Base-by-base conservation (phyloP, 2,888 invertebrate species). In the Macaria liturata region DNA sequence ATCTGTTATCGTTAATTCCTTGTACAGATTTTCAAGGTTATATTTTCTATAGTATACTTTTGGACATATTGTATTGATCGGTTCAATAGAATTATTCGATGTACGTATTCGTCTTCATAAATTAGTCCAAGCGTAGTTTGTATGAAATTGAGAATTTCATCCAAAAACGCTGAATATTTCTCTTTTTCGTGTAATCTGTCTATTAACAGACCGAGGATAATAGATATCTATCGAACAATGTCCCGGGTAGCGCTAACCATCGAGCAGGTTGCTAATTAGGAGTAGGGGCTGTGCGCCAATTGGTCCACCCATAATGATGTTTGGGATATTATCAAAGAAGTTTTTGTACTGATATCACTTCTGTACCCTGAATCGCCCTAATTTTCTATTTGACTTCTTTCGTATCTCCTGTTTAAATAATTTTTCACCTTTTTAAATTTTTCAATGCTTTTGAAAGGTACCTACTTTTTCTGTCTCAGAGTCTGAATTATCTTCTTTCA, bases 381-480 rank as follows among this genome's bases (percentile, higher is more conserved):
- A 56, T 60, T 67, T 0, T 74, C 74, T 20, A 76, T 77, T 3
- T 59, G 34, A 31, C n/a, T 54, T 45, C 69, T 73, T 0, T 74
- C 72, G 1, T 61, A 1, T 20, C 20, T 68, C 54, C 52, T 81
- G 43, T 70, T 75, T 42, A 88, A 71, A 69, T 71, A 85, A 3
- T 51, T 64, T 56, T 84, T 87, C 0, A 88, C 65, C 67, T 77
- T 85, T 59, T 80, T 86, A 9, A 87, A 70, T 62, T 88, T 88
- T 68, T 86, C 84, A 32, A 90, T 57, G 7, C 88, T 79, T 80
- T 90, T 89, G 45, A 84, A 89, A 0, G 89, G 78, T 3, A 91
- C n/a, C n/a, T n/a, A n/a, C 67, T 2, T 72, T 61, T 65, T 81
- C 77, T 9, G 34, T 47, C 67, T 75, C 71, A 0, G 67, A 64